Evolutionary conservation across 2,113 vertebrate genomes (phyloP), one percentile per base, ranked within the genome.

Genomic region (Scartelaos histophorus): DNA sequence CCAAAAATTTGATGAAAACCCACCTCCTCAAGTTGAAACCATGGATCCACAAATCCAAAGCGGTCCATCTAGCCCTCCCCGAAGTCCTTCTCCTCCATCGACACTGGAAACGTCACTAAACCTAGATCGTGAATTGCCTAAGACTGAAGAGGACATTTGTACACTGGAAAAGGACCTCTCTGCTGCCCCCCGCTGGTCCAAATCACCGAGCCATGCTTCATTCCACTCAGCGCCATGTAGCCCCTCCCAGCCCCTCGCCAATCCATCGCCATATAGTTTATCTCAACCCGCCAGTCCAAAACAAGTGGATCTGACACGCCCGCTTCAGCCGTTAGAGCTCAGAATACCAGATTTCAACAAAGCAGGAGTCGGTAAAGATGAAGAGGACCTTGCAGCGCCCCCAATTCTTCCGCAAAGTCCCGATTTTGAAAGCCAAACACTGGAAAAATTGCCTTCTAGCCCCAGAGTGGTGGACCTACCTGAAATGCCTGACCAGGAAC

Each of bases 151-250:
- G 69, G 64, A 78, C 19, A 58, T 78, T 43, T 86, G 74, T 74
- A 81, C 79, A 85, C 85, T 82, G 80, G 78, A 90, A 57, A 74
- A 67, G 67, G 75, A 79, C 5, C 19, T 54, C 21, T 74, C 60
- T 13, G 35, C 46, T 43, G 65, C 45, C 25, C 70, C 9, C 77
- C 66, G 35, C 67, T 54, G 47, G 49, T 38, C 46, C 29, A n/a
- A 71, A 9, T 15, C 35, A 69, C 67, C 51, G 65, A 53, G 34
- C 66, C 53, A 61, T 0, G 13, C 46, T 34, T 74, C 69, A 43
- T 25, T 79, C n/a, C 17, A 21, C 53, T 89, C 86, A 66, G 89
- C 85, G 74, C 85, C 90, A 70, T 90, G 89, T 86, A 90, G 87
- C 82, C 87, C 87, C 17, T 79, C 71, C 35, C 67, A 22, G 0